Evolutionary conservation across 1,140 invertebrate species (phyloP), one percentile per base, ranked within the genome.

Genomic region (Drosophila prosaltans): DNA sequence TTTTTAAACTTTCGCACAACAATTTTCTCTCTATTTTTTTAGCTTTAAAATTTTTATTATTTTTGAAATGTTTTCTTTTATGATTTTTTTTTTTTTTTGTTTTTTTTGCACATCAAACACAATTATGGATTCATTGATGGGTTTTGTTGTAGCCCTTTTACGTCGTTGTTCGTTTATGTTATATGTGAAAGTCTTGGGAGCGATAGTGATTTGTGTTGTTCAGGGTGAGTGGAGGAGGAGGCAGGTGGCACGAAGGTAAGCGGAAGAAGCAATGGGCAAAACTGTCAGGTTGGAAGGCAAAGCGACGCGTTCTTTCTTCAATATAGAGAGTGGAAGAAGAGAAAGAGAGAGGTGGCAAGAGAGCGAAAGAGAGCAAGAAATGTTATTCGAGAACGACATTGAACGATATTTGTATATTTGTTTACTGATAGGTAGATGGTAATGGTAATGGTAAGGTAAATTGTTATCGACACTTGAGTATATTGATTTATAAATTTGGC

Each of bases 401-500:
- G 78, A 80, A 84, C 71, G 65, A 67, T 32, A 64, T 80, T 69
- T 63, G 64, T 26, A 55, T 69, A 45, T 62, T 61, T 65, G 65
- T 67, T 65, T 57, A 57, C 81, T 80, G 82, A 86, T 85, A 81
- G 63, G 7, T 0, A 26, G 21, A 5, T 51, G 21, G 45, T 24
- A 48, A 48, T 26, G 78, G 78, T 65, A 85, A 85, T 81, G 81
- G 69, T 69, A 30, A 58, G 45, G 16, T 48, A 51, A 51, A 70
- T 70, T 77, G 59, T 81, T 85, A 85, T 86, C 82, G 59, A 65
- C 62, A 69, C 32, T 54, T 45, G 24, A 36, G 43, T 24, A 41
- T 76, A 85, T 84, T 84, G 68, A 84, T 80, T 84, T 78, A 67
- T 74, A 40, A 40, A 10, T 66, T 58, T 32, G 71, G 58, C 65